Percentiles rank a stretch among this genome's conserved stretches.
These are phyloP conservation scores for Heliothis peltigera DNA, from an alignment of 2,888 invertebrate genomes.

Conservation along the genomic window DNA sequence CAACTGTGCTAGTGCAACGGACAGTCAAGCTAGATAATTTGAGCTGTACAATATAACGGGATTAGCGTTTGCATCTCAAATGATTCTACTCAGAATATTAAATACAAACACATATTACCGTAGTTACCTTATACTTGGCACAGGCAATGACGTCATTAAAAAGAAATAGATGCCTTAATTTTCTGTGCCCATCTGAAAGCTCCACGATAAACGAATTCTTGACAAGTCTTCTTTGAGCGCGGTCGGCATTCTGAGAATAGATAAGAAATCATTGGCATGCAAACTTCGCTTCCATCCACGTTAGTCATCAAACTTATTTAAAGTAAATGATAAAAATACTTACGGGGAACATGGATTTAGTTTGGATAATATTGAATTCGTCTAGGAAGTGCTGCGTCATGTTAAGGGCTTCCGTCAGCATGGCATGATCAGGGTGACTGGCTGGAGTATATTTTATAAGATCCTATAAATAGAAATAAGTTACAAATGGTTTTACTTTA, in stretches of 20 bases:
- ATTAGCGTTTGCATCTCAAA: too few relatives aligned
- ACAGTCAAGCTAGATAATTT: too few relatives aligned
- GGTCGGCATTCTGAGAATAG: conserved; percentile 91
- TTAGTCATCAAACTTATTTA: not conserved
- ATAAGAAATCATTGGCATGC: conserved; percentile 14
- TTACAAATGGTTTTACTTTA: too few relatives aligned
- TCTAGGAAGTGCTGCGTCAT: conserved; percentile 97
- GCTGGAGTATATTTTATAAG: conserved; percentile 94
- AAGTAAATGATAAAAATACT: conserved; percentile 66
- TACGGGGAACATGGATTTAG: conserved; percentile 95
- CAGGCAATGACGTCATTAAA: conserved; percentile 98
- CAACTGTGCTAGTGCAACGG: too few relatives aligned
- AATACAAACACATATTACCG: conserved; percentile 7
- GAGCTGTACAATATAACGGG: too few relatives aligned
- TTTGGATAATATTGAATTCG: conserved; percentile 96
- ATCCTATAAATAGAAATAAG: conserved; percentile 88
- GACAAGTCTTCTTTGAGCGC: conserved; percentile 96
- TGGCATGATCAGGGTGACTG: conserved; percentile 94
- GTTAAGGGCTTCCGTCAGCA: conserved; percentile 94
- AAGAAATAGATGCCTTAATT: conserved; percentile 97
- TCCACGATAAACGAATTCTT: conserved; percentile 99
- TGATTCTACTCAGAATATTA: too few relatives aligned
- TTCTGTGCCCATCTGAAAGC: conserved; percentile 95
- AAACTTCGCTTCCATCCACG: not conserved
- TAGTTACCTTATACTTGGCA: conserved; percentile 95